Evolutionary conservation across 2,113 vertebrate species (phyloP).

Genomic region (Nerophis ophidion): DNA sequence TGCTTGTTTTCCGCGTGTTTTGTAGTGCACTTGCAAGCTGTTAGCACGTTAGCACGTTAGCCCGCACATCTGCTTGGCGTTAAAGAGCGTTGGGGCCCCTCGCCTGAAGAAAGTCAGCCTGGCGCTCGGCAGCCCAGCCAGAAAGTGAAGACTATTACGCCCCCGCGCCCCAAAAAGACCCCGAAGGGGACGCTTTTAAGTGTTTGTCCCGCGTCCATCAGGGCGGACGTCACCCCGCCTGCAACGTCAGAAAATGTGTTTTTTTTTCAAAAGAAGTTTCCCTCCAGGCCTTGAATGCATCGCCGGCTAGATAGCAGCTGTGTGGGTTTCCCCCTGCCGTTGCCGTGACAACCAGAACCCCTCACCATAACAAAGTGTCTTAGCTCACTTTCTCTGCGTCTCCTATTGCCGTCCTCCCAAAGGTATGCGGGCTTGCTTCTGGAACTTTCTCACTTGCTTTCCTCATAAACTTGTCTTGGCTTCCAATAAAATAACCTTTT

Average conservation of each 20-base stretch:
- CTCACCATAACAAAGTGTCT: constrained; percentile 61
- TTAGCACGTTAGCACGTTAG: not conserved
- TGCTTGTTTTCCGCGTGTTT: too few species aligned
- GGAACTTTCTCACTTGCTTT: not conserved
- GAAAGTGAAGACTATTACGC: constrained; percentile 44
- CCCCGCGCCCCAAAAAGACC: constrained; percentile 33
- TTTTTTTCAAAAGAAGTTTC: too few species aligned
- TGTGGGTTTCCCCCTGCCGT: constrained; percentile 70
- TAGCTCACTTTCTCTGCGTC: constrained; percentile 26
- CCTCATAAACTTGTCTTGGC: not conserved
- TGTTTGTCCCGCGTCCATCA: not conserved
- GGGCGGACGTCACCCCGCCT: not conserved
- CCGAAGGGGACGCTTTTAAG: constrained; percentile 22
- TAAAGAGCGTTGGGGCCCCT: constrained; percentile 53
- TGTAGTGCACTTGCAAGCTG: not conserved
- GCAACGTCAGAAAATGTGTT: too few species aligned
- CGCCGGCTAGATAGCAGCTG: constrained; percentile 63
- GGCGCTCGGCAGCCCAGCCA: constrained; percentile 43
- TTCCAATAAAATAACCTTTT: too few species aligned
- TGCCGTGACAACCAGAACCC: constrained; percentile 54
- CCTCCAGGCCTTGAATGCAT: constrained; percentile 32
- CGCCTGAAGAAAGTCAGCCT: constrained; percentile 68
- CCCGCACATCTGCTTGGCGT: constrained; percentile 67
- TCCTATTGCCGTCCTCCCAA: not conserved
- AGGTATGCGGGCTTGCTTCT: not conserved